Base-by-base conservation (phyloP, 2,797 vertebrate species). In the Hoplostethus atlanticus region DNA sequence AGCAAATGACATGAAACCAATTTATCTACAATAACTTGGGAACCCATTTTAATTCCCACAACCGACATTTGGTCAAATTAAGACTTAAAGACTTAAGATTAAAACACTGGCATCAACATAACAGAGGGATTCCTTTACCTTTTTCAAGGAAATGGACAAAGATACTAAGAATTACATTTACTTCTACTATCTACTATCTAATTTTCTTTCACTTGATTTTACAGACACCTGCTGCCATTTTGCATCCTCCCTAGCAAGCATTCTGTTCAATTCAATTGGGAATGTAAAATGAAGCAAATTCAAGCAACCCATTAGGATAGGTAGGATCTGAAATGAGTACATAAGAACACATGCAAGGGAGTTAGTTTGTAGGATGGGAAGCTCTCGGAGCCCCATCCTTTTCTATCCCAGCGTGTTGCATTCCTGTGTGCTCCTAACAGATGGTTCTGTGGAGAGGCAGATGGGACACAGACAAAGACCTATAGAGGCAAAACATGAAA, bases 401-500 rank as follows among this genome's bases (percentile, higher is more conserved):
- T 84, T 86, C 64, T 64, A 79, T 77, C 89, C 48, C 92, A 89
- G 90, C 87, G 74, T 87, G 91, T 56, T 75, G 73, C 87, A 87
- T 90, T 91, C 90, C 81, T 87, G 80, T 79, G 77, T 86, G 74
- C 64, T 74, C 79, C 71, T 78, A 88, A 79, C 92, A 93, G 91
- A 93, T 94, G 93, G 93, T 85, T 85, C 56, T 69, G 79, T 69
- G 63, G 70, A 79, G 84, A 82, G 81, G 80, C 90, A 93, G 89
- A 92, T 88, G 89, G 92, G 80, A 79, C 62, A 47, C 66, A 85
- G 42, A 82, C 73, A 55, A 25, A 36, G 54, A 21, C 40, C 34
- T 84, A 90, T 79, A 80, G 71, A 84, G 58, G 72, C 34, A 67
- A 80, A 86, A 76, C 66, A 75, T 55, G 51, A 83, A 70, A 47